phyloP scores from a whole-genome alignment of 2,888 invertebrate genomes.

The Eurytoma adleriae region DNA sequence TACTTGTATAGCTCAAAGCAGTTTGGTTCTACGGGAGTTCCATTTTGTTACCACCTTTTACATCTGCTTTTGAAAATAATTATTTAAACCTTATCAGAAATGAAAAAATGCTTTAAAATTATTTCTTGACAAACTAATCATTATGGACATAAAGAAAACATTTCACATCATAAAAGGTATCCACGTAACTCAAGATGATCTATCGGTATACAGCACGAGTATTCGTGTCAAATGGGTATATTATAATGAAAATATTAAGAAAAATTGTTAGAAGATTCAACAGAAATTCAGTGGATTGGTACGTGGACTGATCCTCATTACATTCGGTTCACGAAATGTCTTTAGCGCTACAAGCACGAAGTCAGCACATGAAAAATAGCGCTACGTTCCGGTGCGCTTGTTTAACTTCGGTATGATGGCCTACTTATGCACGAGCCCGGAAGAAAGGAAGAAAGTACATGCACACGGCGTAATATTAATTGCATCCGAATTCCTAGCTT shows the following conservation, averaged over 20 bases:
- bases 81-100: too few relatives aligned
- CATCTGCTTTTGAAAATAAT: too few relatives aligned
- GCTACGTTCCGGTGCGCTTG: constrained; percentile 59
- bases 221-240: too few relatives aligned
- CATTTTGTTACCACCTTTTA: too few relatives aligned
- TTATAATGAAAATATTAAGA: background rate
- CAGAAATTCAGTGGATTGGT: background rate
- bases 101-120: too few relatives aligned
- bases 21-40: too few relatives aligned
- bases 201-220: background rate
- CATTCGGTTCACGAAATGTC: constrained; percentile 46
- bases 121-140: too few relatives aligned
- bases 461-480: constrained; percentile 37
- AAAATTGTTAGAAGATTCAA: background rate
- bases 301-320: constrained; percentile 37
- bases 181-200: background rate
- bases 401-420: constrained; percentile 57
- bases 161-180: background rate
- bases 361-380: constrained; percentile 53
- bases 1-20: too few relatives aligned
- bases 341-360: background rate
- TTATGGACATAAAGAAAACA: too few relatives aligned
- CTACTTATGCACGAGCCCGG: constrained; percentile 51
- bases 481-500: constrained; percentile 5
- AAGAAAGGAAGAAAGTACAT: constrained; percentile 15